Evolutionary conservation across 2,888 invertebrate species (phyloP).

Genomic region (Dryocosmus kuriphilus): DNA sequence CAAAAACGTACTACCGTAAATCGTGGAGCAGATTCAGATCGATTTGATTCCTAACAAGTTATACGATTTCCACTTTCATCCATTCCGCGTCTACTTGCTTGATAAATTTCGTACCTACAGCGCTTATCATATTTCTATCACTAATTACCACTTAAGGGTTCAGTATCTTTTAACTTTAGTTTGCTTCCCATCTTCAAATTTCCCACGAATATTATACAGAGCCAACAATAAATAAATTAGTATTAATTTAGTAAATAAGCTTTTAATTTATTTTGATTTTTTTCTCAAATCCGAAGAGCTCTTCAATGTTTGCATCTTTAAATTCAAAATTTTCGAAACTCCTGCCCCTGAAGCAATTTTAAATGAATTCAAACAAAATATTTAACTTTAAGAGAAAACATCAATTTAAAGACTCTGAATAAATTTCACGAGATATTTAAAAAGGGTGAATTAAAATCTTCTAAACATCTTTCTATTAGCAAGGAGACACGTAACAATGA

Average conservation of each 20-base stretch:
- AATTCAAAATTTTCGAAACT: background rate
- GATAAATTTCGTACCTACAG: conserved; percentile 16
- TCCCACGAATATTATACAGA: conserved; percentile 3
- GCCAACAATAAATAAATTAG: background rate
- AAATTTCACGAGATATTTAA: conserved; percentile 14
- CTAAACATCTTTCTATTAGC: conserved; percentile 59
- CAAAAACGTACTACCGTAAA: conserved; percentile 18
- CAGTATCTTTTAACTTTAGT: conserved; percentile 1
- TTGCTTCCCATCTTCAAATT: background rate
- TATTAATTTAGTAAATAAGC: background rate
- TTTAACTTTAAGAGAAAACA: background rate
- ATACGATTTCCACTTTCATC: conserved; percentile 54
- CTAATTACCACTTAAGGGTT: conserved; percentile 19
- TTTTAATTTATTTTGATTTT: background rate
- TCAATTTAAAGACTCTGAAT: background rate
- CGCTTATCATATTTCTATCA: conserved; percentile 16
- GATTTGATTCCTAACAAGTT: conserved; percentile 49
- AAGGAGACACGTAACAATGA: conserved; percentile 71
- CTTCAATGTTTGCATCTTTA: background rate
- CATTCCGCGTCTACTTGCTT: conserved; percentile 52
- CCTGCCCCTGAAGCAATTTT: too few species aligned
- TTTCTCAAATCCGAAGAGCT: background rate
- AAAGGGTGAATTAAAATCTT: conserved; percentile 9
- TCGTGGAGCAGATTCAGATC: conserved; percentile 35
- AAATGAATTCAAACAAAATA: too few species aligned